Evolutionary conservation across 2,113 vertebrate genomes (phyloP).

Genomic region (Bubo bubo): DNA sequence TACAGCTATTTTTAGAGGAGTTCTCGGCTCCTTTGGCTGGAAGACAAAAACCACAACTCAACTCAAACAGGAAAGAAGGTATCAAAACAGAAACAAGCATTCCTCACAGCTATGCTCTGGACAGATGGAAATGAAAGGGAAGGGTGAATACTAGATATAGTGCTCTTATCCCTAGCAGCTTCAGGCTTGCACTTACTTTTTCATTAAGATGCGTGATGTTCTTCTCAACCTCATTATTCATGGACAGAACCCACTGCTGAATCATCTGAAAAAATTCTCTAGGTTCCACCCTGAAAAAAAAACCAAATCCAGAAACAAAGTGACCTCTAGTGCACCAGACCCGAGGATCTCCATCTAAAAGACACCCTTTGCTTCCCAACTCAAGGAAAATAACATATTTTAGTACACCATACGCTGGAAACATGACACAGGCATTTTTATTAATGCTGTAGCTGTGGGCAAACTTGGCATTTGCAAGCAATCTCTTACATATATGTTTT

Average conservation of each 20-base stretch:
- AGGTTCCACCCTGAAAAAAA: background rate
- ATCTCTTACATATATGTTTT: background rate
- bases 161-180: background rate
- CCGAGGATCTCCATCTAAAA: background rate
- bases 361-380: background rate
- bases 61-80: background rate
- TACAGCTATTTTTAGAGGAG: background rate
- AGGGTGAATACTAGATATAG: background rate
- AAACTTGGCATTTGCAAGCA: background rate
- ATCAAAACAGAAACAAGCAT: background rate
- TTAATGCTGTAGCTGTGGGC: background rate
- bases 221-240: slow-evolving; percentile 45
- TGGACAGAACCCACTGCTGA: slow-evolving; percentile 55
- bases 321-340: background rate
- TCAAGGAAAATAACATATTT: background rate
- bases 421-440: background rate
- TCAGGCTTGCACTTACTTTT: slow-evolving; percentile 43
- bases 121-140: background rate
- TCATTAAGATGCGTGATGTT: slow-evolving; percentile 33
- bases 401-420: background rate
- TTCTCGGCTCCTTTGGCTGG: background rate
- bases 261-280: slow-evolving; percentile 52
- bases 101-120: background rate
- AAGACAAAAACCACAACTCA: background rate
- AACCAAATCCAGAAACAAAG: background rate